Evolutionary conservation across 2,797 vertebrate species (phyloP).

Genomic region (Spea hammondii): DNA sequence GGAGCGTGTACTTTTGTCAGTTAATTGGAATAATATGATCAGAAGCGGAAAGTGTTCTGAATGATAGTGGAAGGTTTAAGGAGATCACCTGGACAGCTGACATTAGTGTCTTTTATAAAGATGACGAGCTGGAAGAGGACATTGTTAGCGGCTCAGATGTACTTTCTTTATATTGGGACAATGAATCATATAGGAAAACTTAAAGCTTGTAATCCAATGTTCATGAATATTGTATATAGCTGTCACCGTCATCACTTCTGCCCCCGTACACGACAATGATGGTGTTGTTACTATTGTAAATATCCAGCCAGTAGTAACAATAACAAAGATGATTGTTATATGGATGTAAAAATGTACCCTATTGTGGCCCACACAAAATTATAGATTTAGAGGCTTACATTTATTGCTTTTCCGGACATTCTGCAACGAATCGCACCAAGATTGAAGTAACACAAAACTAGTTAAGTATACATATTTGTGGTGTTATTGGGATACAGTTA

Average conservation of each 20-base stretch:
- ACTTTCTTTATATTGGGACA: slow-evolving; percentile 16
- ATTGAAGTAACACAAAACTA: too few species aligned
- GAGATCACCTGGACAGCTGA: not conserved
- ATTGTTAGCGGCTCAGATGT: not conserved
- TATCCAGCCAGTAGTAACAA: not conserved
- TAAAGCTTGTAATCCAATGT: not conserved
- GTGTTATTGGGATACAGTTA: too few species aligned
- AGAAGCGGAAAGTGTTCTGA: not conserved
- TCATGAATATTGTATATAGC: not conserved
- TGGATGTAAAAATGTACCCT: not conserved
- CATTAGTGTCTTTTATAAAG: not conserved
- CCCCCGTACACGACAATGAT: not conserved
- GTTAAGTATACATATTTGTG: too few species aligned
- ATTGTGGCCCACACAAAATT: not conserved
- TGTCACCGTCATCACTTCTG: not conserved
- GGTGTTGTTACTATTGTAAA: not conserved
- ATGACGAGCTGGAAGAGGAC: not conserved
- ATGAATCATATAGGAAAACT: slow-evolving; percentile 8
- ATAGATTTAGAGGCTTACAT: too few species aligned
- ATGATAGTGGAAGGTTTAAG: not conserved
- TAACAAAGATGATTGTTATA: not conserved
- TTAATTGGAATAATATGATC: not conserved
- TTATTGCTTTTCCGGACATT: too few species aligned
- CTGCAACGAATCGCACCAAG: too few species aligned
- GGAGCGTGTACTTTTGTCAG: not conserved